Base-by-base conservation (phyloP, 2,113 vertebrate species). In the Indicator indicator region DNA sequence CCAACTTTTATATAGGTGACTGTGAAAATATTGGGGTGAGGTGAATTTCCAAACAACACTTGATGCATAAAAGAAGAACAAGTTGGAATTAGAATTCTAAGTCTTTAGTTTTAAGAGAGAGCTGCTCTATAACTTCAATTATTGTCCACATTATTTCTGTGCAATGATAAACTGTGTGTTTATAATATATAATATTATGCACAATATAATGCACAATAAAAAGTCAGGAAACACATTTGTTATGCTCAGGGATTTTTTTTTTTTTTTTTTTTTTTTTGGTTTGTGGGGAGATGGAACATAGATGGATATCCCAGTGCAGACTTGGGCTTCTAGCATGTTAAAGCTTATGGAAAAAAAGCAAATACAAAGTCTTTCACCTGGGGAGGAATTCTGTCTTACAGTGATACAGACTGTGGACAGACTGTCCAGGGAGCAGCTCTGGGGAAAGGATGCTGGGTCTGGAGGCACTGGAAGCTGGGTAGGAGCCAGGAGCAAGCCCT, bases 351-450 rank as follows among this genome's bases (percentile, higher is more conserved):
- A 55, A 72, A 77, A 58, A 85, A 68, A 63, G 38, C 9, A 60
- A 56, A 56, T 32, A 9, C 11, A 16, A 50, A 82, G 44, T 54
- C 9, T 16, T 83, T 38, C 32, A 48, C 4, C 23, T 86, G 26
- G 40, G 17, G 77, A 65, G 30, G 33, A 74, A 50, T 42, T 48
- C 11, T 14, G 30, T 82, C 1, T 2, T 81, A 26, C 16, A 50
- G 1, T 26, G 24, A 6, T 17, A 33, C 0, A 40, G 27, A 4
- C n/a, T 69, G 33, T 9, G 58, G 18, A 15, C 26, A 70, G 30
- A 15, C 33, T 64, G 38, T 9, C 42, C 3, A 8, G 7, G 27
- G 21, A 63, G 9, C 21, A 83, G 36, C 36, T 38, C 24, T 86
- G 33, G 15, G 16, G 38, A 18, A 69, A 33, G 19, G 9, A 6